These are phyloP conservation scores for Spilosoma lubricipeda DNA, from an alignment of 2,888 invertebrate genomes.

Conservation along the genomic window DNA sequence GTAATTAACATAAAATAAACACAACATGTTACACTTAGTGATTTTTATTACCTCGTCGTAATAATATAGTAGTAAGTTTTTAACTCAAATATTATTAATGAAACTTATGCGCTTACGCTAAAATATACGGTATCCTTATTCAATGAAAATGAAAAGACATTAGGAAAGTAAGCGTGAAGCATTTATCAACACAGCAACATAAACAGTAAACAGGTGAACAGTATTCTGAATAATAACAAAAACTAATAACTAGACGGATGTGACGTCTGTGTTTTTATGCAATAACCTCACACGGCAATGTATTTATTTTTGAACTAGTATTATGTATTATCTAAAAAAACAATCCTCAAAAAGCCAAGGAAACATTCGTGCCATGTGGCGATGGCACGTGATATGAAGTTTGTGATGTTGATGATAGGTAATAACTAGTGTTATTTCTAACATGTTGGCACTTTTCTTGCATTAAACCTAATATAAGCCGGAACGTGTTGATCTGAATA, in stretches of 20 bases:
- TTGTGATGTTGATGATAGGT: not conserved
- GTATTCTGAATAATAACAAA: conserved; percentile 18
- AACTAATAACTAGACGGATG: conserved; percentile 22
- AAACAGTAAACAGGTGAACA: conserved; percentile 18
- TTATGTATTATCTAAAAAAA: conserved; percentile 43
- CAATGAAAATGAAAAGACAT: not conserved
- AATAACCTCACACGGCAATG: conserved; percentile 17
- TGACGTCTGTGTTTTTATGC: conserved; percentile 23
- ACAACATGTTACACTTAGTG: not conserved
- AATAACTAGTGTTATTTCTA: not conserved
- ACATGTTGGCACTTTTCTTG: not conserved
- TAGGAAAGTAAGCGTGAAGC: conserved; percentile 4
- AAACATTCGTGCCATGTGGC: not conserved
- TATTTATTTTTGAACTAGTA: conserved; percentile 34
- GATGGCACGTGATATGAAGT: not conserved
- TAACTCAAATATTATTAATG: not conserved
- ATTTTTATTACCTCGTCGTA: not conserved
- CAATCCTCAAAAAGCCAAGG: conserved; percentile 5
- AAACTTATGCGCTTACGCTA: not conserved
- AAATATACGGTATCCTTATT: conserved; percentile 3
- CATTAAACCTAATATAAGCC: too few relatives aligned
- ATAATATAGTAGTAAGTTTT: not conserved
- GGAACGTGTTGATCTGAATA: too few relatives aligned
- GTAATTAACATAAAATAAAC: not conserved
- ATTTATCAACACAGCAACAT: conserved; percentile 16